Percentiles rank a stretch among this genome's conserved stretches.
Evolutionary conservation across 2,888 invertebrate species (phyloP).

Genomic region (Coremacera marginata): DNA sequence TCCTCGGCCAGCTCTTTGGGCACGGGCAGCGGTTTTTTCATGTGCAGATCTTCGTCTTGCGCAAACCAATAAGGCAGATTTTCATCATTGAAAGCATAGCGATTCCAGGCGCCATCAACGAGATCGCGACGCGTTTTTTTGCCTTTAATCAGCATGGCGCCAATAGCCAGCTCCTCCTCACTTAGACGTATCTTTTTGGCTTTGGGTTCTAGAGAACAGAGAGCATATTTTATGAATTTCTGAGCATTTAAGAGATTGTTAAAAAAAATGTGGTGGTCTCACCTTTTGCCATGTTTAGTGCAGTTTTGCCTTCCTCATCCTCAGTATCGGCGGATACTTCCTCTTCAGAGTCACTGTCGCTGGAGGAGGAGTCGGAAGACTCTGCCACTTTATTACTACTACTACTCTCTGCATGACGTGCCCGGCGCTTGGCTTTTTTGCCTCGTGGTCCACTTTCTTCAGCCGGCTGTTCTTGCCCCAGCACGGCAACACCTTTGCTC

Average conservation of each 20-base stretch:
- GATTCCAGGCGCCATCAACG: conserved; percentile 91
- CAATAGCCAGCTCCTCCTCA: conserved; percentile 91
- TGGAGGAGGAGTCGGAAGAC: conserved; percentile 54
- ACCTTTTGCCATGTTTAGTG: conserved; percentile 57
- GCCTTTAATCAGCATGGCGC: conserved; percentile 90
- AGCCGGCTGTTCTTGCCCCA: conserved; percentile 59
- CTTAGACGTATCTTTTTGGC: conserved; percentile 79
- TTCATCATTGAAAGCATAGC: conserved; percentile 92
- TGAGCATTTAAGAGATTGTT: conserved; percentile 3
- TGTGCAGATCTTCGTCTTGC: conserved; percentile 92
- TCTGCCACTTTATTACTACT: conserved; percentile 40
- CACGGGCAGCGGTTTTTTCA: conserved; percentile 85
- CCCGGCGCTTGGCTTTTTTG: conserved; percentile 65
- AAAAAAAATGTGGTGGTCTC: not conserved
- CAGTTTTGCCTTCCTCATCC: conserved; percentile 42
- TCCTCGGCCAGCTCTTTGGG: conserved; percentile 87
- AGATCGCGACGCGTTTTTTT: conserved; percentile 92
- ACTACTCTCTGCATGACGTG: conserved; percentile 54
- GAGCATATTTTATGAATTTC: not conserved
- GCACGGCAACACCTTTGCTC: conserved; percentile 75
- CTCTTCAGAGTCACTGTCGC: conserved; percentile 56
- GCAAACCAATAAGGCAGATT: conserved; percentile 96
- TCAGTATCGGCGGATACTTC: conserved; percentile 61
- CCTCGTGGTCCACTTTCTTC: conserved; percentile 53
- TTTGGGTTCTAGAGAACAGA: conserved; percentile 50